These are phyloP conservation scores for Drosophila borborema DNA, from an alignment of 2,888 invertebrate genomes.

Conservation along the genomic window DNA sequence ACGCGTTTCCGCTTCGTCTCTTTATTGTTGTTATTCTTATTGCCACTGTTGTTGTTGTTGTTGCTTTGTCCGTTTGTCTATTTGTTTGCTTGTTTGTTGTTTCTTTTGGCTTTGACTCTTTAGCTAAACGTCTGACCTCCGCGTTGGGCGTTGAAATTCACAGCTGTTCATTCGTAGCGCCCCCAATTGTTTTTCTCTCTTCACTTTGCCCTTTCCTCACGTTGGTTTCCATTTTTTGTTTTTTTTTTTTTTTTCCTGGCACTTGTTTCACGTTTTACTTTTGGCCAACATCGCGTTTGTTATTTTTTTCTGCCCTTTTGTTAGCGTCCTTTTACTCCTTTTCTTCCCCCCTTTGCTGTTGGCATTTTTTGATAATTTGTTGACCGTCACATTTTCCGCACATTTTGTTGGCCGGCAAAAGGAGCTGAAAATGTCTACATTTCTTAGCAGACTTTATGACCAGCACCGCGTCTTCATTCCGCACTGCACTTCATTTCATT, in stretches of 20 bases:
- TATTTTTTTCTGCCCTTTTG: constrained; percentile 12
- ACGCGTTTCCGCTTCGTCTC: constrained; percentile 45
- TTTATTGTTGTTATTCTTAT: constrained; percentile 13
- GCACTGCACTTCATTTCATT: constrained; percentile 53
- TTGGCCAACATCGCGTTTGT: constrained; percentile 25
- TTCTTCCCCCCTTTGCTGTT: neutral
- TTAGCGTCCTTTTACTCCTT: constrained; percentile 10
- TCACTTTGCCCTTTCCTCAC: neutral
- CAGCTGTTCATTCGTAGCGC: constrained; percentile 55
- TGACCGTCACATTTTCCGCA: constrained; percentile 76
- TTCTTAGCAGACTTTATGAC: constrained; percentile 54
- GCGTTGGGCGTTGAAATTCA: constrained; percentile 47
- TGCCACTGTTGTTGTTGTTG: constrained; percentile 6
- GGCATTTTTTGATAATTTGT: constrained; percentile 69
- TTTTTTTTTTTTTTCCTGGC: constrained; percentile 4
- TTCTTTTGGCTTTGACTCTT: constrained; percentile 37
- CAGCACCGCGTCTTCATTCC: constrained; percentile 44
- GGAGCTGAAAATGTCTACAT: constrained; percentile 54
- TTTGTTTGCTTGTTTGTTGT: constrained; percentile 13
- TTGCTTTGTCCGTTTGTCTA: constrained; percentile 13
- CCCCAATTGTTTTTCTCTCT: constrained; percentile 2
- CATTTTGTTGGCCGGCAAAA: constrained; percentile 52
- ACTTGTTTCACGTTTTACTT: constrained; percentile 45
- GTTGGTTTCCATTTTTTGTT: neutral
- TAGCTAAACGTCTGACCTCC: constrained; percentile 51